Conservation (phyloP, 2,888 invertebrate genomes). For the Andrena hattorfiana region DNA sequence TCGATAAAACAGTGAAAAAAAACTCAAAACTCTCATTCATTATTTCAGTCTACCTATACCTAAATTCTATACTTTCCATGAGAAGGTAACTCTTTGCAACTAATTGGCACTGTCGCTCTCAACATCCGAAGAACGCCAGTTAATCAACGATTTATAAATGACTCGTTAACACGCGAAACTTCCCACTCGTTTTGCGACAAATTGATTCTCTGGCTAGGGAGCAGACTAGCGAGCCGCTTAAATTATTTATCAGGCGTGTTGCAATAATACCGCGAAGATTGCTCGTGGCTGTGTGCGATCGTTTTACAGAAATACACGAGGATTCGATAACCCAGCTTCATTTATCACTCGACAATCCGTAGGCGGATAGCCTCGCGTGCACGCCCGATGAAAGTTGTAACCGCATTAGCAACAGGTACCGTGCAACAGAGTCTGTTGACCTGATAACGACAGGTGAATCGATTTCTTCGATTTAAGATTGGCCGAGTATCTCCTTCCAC, state of each 20-base stretch:
- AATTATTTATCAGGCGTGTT: neutral
- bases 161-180: neutral
- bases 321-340: slow-evolving; percentile 38
- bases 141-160: neutral
- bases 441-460: slow-evolving; percentile 32
- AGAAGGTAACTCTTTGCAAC: neutral
- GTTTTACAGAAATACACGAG: slow-evolving; percentile 21
- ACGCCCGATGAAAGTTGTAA: slow-evolving; percentile 52
- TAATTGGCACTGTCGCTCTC: neutral
- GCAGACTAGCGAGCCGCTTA: neutral
- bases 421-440: slow-evolving; percentile 7
- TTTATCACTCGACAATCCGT: slow-evolving; percentile 47
- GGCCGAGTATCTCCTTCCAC: no score
- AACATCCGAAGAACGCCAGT: neutral
- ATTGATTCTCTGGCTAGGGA: neutral
- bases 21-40: no score
- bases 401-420: slow-evolving; percentile 67
- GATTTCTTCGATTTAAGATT: slow-evolving; percentile 27
- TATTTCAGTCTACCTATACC: no score
- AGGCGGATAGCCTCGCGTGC: slow-evolving; percentile 26
- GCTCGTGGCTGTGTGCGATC: neutral
- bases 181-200: neutral
- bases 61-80: neutral
- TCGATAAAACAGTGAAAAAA: no score
- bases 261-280: slow-evolving; percentile 1